phyloP scores from a whole-genome alignment of 2,888 invertebrate species.

The Erebia palarica region DNA sequence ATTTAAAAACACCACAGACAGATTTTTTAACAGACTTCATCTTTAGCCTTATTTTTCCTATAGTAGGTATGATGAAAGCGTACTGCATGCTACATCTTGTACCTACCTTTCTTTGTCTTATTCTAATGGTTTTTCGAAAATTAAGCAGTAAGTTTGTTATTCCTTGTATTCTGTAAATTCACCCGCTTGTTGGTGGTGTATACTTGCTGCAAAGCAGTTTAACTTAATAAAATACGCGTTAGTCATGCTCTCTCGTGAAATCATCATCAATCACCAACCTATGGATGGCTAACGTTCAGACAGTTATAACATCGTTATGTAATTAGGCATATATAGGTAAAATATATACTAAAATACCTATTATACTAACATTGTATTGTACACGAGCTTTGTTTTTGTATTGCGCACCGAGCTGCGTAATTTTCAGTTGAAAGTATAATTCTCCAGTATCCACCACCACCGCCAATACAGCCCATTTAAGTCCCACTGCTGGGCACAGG shows the following conservation, averaged over 20 bases:
- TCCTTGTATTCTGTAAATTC: not conserved
- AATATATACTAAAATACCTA: conserved; percentile 29
- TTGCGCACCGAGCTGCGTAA: not conserved
- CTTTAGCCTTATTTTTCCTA: no score
- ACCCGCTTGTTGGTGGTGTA: not conserved
- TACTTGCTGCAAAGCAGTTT: conserved; percentile 3
- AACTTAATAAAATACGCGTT: conserved; percentile 20
- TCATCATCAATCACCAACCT: conserved; percentile 35
- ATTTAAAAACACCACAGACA: no score
- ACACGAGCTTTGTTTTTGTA: not conserved
- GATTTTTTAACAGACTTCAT: no score
- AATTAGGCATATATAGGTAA: conserved; percentile 12
- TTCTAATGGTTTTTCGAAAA: no score
- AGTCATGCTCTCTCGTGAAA: conserved; percentile 22
- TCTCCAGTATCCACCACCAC: no score
- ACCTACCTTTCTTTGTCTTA: no score
- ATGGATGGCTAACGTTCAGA: conserved; percentile 26
- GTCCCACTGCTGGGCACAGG: no score
- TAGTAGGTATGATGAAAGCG: no score
- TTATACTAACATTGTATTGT: conserved; percentile 12
- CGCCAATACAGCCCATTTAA: no score
- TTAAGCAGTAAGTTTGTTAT: not conserved
- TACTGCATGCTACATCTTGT: no score
- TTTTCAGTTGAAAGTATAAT: no score
- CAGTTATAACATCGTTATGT: conserved; percentile 32